phyloP scores from a whole-genome alignment of 2,797 vertebrate species.

The Muscicapa striata region DNA sequence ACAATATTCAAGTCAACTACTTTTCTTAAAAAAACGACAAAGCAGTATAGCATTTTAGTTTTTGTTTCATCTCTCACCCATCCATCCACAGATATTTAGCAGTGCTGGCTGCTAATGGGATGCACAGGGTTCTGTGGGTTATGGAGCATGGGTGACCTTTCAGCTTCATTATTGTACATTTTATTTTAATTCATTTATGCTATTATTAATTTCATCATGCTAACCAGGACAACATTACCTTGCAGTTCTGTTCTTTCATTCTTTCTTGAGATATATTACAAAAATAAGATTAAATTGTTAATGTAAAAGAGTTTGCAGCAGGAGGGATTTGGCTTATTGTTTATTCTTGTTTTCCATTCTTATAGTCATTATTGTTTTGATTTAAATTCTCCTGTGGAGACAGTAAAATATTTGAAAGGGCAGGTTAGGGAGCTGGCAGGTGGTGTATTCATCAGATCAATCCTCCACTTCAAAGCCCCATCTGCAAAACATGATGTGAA shows the following conservation, averaged over 20 bases:
- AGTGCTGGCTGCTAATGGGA: not conserved
- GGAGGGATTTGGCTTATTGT: not conserved
- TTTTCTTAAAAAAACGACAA: not conserved
- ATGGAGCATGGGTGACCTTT: not conserved
- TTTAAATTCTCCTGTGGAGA: not conserved
- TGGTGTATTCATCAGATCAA: not conserved
- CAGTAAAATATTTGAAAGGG: not conserved
- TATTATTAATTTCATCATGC: not conserved
- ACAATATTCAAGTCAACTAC: not conserved
- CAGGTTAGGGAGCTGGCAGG: not conserved
- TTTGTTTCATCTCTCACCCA: not conserved
- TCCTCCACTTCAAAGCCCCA: not conserved
- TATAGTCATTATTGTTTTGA: not conserved
- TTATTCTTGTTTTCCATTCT: not conserved
- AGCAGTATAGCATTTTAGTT: not conserved
- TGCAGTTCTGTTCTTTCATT: not conserved
- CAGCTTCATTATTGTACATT: not conserved
- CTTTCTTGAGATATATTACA: not conserved
- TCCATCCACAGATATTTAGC: not conserved
- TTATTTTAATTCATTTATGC: not conserved
- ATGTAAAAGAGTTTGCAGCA: not conserved
- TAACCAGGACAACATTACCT: not conserved
- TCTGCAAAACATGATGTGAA: not conserved
- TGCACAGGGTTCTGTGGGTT: not conserved
- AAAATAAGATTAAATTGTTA: not conserved